phyloP scores from a whole-genome alignment of 2,888 invertebrate species.

The Pristionchus maxplancki region DNA sequence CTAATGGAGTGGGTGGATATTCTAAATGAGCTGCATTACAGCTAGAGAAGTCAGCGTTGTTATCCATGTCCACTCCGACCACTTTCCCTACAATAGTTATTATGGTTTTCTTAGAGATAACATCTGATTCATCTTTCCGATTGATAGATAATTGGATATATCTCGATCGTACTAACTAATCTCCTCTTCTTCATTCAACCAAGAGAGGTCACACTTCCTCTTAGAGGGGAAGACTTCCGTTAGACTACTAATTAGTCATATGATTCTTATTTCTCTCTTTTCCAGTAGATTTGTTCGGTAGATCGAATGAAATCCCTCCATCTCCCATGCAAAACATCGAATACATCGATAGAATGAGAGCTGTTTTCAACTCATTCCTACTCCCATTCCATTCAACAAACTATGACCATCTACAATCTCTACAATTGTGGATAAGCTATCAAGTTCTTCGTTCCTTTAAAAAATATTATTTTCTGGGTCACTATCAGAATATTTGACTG shows the following conservation, averaged over 20 bases:
- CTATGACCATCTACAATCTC: not conserved
- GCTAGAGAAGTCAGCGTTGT: not conserved
- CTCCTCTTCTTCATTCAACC: slow-evolving; percentile 16
- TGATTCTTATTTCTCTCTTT: not conserved
- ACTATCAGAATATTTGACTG: not conserved
- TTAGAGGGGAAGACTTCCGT: not conserved
- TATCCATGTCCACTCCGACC: not conserved
- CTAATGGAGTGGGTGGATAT: slow-evolving; percentile 2
- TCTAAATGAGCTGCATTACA: not conserved
- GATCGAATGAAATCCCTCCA: not conserved
- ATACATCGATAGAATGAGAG: not conserved
- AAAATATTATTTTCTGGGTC: too few relatives aligned
- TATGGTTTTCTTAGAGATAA: not conserved
- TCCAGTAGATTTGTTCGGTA: not conserved
- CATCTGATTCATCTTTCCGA: not conserved
- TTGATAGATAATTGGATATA: not conserved
- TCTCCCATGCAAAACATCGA: not conserved
- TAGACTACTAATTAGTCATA: not conserved
- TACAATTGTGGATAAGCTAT: not conserved
- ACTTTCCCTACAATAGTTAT: not conserved
- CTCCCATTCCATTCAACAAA: not conserved
- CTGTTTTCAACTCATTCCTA: not conserved
- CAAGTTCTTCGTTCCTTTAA: not conserved
- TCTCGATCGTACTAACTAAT: not conserved
- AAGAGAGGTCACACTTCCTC: slow-evolving; percentile 19